phyloP scores from a whole-genome alignment of 2,797 vertebrate species.

The Channallabes apus region DNA sequence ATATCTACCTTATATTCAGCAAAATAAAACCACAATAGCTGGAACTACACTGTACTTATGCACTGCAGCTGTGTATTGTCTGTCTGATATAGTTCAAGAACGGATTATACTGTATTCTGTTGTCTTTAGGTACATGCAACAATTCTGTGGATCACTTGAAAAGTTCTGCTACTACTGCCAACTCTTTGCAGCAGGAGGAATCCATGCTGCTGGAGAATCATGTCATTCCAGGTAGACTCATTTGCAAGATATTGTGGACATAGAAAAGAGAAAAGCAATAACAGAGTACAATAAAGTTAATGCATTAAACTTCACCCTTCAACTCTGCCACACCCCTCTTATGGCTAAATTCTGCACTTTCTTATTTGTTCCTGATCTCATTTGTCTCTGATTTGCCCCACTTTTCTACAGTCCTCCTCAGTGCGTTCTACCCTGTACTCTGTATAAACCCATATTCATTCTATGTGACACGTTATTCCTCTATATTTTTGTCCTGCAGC shows the following conservation, averaged over 20 bases:
- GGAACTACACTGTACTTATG: not conserved
- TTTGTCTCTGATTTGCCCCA: not conserved
- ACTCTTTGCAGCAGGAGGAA: slow-evolving; percentile 2
- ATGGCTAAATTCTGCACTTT: not conserved
- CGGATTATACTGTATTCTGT: not conserved
- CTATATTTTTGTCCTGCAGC: not conserved
- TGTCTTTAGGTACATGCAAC: not conserved
- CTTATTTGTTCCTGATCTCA: not conserved
- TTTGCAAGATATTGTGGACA: not conserved
- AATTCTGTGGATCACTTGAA: not conserved
- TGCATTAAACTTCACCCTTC: too few species aligned
- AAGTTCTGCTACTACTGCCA: not conserved
- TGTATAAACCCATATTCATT: not conserved
- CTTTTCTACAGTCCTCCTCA: not conserved
- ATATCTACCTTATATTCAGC: not conserved
- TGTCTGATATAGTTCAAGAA: not conserved
- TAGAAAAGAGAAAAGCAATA: not conserved
- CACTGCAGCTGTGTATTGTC: not conserved
- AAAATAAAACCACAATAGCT: too few species aligned
- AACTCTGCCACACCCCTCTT: not conserved
- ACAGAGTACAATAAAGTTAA: too few species aligned
- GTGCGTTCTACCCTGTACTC: not conserved
- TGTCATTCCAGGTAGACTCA: not conserved
- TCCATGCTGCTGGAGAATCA: not conserved
- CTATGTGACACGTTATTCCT: not conserved